phyloP scores from a whole-genome alignment of 1,140 invertebrate genomes.

The Drosophila bifasciata region DNA sequence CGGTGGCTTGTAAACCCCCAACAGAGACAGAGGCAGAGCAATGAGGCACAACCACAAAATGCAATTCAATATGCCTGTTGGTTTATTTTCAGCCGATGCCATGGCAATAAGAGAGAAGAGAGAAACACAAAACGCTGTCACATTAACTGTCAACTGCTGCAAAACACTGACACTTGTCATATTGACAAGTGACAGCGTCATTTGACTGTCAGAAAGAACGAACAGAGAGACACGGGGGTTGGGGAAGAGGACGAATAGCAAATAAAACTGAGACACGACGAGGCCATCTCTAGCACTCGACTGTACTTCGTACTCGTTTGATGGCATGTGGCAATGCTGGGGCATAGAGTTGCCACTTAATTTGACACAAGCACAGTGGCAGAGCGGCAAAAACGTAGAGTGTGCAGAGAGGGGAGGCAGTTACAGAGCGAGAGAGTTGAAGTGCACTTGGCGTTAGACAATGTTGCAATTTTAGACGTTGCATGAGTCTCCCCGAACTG shows the following conservation, averaged over 20 bases:
- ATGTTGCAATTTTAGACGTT: conserved; percentile 75
- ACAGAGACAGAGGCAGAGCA: not conserved
- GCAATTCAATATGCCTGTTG: conserved; percentile 78
- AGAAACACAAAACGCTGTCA: conserved; percentile 73
- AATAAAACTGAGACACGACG: conserved; percentile 45
- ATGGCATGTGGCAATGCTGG: conserved; percentile 61
- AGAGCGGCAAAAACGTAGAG: conserved; percentile 8
- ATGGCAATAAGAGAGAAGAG: conserved; percentile 49
- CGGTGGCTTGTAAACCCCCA: conserved; percentile 3
- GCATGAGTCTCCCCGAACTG: conserved; percentile 66
- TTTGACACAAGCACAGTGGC: conserved; percentile 52
- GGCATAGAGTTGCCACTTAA: conserved; percentile 73
- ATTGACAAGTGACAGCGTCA: conserved; percentile 81
- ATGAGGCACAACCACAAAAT: conserved; percentile 36
- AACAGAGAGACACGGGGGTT: not conserved
- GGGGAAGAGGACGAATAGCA: conserved; percentile 25
- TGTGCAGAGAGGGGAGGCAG: not conserved
- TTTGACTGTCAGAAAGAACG: conserved; percentile 72
- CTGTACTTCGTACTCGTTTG: conserved; percentile 6
- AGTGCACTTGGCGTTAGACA: conserved; percentile 75
- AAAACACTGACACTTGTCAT: conserved; percentile 77
- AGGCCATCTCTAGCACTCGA: conserved; percentile 53
- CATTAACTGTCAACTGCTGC: conserved; percentile 81
- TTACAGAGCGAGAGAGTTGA: conserved; percentile 21
- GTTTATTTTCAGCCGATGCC: conserved; percentile 70